Base-by-base conservation (phyloP, 2,113 vertebrate genomes). In the Anarrhichthys ocellatus region DNA sequence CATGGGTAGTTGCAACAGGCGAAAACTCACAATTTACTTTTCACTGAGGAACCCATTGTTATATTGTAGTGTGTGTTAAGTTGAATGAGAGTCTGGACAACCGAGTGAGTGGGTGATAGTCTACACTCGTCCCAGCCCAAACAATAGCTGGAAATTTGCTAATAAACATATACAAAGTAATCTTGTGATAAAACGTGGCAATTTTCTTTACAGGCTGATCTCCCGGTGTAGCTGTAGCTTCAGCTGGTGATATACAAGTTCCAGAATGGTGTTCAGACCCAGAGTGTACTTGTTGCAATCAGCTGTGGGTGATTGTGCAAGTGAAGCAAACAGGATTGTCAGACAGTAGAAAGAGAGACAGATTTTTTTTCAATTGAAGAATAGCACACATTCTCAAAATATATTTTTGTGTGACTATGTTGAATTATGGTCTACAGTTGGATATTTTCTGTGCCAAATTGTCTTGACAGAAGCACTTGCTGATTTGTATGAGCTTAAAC, bases 161-260 rank as follows among this genome's bases (percentile, higher is more conserved):
- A 29, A 58, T 3, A 17, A 64, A 40, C 22, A 32, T 18, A 62
- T 10, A 68, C 1, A n/a, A 44, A 44, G 27, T 6, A 13, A 34
- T 34, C 14, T 24, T 56, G 24, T 9, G 5, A 64, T 54, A 8
- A 64, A 65, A 58, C 65, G 14, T 71, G n/a, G 13, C 48, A 58
- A 44, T 71, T 65, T 48, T 27, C 50, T 58, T 52, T 24, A 42
- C 22, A 44, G 36, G 17, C 20, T 64, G 46, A 34, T 64, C 59
- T 61, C 40, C 10, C 20, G 34, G 9, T 29, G 10, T 38, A 64
- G 36, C 36, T 63, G 71, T n/a, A 50, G 17, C 29, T 84, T 73
- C 29, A 18, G 24, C 42, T 52, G 64, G 11, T 76, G 59, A 72
- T 78, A 27, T 6, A 59, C 24, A 67, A 61, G 66, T 73, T 76